phyloP scores from a whole-genome alignment of 2,113 vertebrate genomes.

The Empidonax traillii region DNA sequence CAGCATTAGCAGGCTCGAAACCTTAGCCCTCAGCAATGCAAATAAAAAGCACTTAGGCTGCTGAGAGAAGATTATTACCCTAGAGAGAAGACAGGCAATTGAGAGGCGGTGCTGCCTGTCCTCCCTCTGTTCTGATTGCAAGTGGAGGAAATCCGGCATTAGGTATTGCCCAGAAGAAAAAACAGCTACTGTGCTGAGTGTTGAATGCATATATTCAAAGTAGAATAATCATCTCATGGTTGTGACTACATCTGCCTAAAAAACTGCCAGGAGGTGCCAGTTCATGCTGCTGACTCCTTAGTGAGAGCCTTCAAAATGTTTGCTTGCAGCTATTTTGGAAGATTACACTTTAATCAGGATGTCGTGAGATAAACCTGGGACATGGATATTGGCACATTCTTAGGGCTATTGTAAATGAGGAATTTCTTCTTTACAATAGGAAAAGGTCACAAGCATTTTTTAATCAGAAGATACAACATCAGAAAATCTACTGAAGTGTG shows the following conservation, averaged over 20 bases:
- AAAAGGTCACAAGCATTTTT: background rate
- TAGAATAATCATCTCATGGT: background rate
- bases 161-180: background rate
- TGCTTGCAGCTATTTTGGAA: background rate
- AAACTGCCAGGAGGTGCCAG: background rate
- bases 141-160: background rate
- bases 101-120: background rate
- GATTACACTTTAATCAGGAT: background rate
- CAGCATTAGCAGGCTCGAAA: conserved; percentile 1
- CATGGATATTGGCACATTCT: background rate
- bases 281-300: background rate
- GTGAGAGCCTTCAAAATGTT: background rate
- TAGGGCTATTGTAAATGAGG: background rate
- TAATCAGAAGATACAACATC: background rate
- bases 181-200: background rate
- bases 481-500: background rate
- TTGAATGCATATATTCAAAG: background rate
- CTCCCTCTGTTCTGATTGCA: background rate
- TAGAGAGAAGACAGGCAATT: background rate
- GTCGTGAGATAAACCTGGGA: background rate
- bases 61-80: background rate
- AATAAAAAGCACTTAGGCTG: conserved; percentile 7
- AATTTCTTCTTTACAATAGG: background rate
- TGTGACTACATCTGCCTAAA: background rate
- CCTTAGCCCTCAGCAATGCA: conserved; percentile 22